Conservation (phyloP, 1,140 invertebrate species). For the Saccostrea glomerata region DNA sequence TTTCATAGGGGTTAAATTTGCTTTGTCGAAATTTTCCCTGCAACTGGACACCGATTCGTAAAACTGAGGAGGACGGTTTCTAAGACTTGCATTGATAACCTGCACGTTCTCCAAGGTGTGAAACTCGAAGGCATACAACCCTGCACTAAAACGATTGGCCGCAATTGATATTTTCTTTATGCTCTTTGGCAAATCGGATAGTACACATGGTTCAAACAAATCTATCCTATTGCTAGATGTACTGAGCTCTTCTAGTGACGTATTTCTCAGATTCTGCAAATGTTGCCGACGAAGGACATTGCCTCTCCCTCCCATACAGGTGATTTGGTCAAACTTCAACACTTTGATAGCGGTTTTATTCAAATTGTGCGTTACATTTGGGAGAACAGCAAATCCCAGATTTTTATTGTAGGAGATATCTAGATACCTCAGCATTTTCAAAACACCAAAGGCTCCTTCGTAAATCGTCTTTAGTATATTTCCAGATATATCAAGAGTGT, state of each 20-base stretch:
- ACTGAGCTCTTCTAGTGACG: neutral
- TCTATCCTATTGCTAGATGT: neutral
- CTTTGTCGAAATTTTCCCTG: neutral
- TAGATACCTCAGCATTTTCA: neutral
- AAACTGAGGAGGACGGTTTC: neutral
- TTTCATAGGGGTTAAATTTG: neutral
- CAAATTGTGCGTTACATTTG: neutral
- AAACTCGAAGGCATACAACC: neutral
- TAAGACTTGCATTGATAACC: neutral
- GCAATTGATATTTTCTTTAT: neutral
- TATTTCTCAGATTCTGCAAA: neutral
- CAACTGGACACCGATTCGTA: neutral
- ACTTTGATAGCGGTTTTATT: neutral
- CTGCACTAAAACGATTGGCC: neutral
- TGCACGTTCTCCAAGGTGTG: neutral
- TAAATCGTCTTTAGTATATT: neutral
- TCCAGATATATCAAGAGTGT: neutral
- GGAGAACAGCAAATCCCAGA: conserved; percentile 6
- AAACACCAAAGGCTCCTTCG: neutral
- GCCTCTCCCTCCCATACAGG: neutral
- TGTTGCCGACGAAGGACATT: neutral
- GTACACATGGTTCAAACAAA: neutral
- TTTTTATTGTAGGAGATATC: neutral
- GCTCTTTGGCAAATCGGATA: neutral
- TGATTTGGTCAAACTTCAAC: neutral